A percentile compares a stretch with the other conserved stretches of the same genome.
Conservation (phyloP, 2,888 invertebrate genomes). For the Empis stercorea region DNA sequence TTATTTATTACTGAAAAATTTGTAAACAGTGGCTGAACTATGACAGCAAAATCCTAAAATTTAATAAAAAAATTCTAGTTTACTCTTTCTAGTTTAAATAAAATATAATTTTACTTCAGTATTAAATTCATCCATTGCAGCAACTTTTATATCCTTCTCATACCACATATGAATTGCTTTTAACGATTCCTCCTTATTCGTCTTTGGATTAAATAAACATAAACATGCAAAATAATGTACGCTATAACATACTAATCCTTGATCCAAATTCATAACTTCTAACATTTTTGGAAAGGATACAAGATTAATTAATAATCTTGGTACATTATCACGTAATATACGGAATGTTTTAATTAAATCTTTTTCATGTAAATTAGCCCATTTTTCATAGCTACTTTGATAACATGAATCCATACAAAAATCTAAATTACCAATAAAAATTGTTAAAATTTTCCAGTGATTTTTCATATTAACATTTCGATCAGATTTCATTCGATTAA, state of each 20-base stretch:
- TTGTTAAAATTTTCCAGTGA: slow-evolving; percentile 48
- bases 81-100: not conserved
- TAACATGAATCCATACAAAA: slow-evolving; percentile 45
- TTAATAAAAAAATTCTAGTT: not conserved
- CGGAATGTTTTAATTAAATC: slow-evolving; percentile 39
- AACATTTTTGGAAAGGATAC: slow-evolving; percentile 17
- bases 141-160: slow-evolving; percentile 38
- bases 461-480: slow-evolving; percentile 37
- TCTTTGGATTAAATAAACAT: slow-evolving; percentile 19
- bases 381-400: slow-evolving; percentile 26
- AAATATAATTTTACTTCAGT: slow-evolving; percentile 10
- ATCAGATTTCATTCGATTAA: slow-evolving; percentile 23
- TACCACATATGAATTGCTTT: slow-evolving; percentile 35
- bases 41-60: slow-evolving; percentile 42
- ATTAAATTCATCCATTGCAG: slow-evolving; percentile 28
- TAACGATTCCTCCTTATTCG: not conserved
- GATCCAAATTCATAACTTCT: slow-evolving; percentile 16
- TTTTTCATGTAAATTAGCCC: slow-evolving; percentile 36
- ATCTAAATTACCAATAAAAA: slow-evolving; percentile 48
- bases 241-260: slow-evolving; percentile 18
- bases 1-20: slow-evolving; percentile 17
- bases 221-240: slow-evolving; percentile 23
- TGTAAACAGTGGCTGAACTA: slow-evolving; percentile 37
- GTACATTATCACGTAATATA: slow-evolving; percentile 42
- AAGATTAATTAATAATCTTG: slow-evolving; percentile 29